Conservation (phyloP, 1,140 invertebrate species). For the Phymastichus coffea region DNA sequence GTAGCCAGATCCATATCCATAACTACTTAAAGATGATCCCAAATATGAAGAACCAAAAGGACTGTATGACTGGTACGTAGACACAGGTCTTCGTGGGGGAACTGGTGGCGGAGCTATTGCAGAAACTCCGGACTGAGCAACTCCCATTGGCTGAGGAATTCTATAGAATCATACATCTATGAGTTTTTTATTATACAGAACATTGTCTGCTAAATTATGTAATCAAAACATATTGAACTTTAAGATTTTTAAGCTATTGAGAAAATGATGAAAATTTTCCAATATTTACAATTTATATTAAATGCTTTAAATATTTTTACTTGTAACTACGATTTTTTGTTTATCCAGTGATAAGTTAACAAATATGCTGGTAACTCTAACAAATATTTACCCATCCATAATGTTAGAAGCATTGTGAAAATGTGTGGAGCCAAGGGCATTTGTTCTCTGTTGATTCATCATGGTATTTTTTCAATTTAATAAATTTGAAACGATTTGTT, state of each 20-base stretch:
- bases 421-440: conserved; percentile 31
- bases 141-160: conserved; percentile 29
- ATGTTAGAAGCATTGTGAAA: conserved; percentile 38
- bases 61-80: conserved; percentile 40
- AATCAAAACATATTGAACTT: too few relatives aligned
- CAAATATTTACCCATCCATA: conserved; percentile 34
- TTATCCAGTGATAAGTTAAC: too few relatives aligned
- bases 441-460: conserved; percentile 40
- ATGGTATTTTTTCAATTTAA: conserved; percentile 6
- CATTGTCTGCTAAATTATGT: neutral
- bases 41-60: conserved; percentile 42
- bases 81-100: conserved; percentile 39
- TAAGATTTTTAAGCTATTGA: too few relatives aligned
- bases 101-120: conserved; percentile 40
- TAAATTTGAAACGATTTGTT: neutral
- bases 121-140: neutral
- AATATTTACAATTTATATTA: neutral
- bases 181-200: too few relatives aligned
- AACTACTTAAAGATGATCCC: too few relatives aligned
- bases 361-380: too few relatives aligned
- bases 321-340: neutral
- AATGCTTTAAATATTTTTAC: neutral
- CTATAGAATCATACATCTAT: conserved; percentile 25
- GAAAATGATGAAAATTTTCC: neutral
- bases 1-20: conserved; percentile 25